phyloP scores from a whole-genome alignment of 2,888 invertebrate genomes.

The Diogma glabrata region DNA sequence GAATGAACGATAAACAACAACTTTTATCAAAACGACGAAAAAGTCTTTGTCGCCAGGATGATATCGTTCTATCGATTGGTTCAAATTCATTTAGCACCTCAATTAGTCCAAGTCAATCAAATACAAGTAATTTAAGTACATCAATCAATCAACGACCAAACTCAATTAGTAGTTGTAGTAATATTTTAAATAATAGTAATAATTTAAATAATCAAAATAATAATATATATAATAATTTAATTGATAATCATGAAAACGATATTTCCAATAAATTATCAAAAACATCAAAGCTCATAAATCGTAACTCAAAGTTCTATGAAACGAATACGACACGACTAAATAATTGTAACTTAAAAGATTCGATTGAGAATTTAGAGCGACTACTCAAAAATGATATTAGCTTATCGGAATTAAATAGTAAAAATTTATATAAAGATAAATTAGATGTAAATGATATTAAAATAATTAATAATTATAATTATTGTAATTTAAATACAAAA shows the following conservation, averaged over 20 bases:
- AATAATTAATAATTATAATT: neutral
- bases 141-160: constrained; percentile 6
- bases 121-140: constrained; percentile 4
- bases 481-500: neutral
- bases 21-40: constrained; percentile 28
- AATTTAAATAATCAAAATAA: neutral
- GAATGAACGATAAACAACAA: constrained; percentile 1
- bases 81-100: constrained; percentile 18
- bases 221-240: constrained; percentile 3
- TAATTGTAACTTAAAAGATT: constrained; percentile 29
- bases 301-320: constrained; percentile 25
- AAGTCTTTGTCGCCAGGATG: constrained; percentile 35
- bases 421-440: neutral
- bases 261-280: neutral
- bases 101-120: constrained; percentile 6
- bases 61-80: constrained; percentile 35
- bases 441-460: neutral
- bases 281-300: neutral
- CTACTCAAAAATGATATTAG: constrained; percentile 36
- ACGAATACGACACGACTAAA: constrained; percentile 31
- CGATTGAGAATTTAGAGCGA: constrained; percentile 35
- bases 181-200: no score
- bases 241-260: neutral
- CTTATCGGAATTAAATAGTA: constrained; percentile 23
- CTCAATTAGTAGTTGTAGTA: no score